A percentile compares a stretch with the other conserved stretches of the same genome.
phyloP scores from a whole-genome alignment of 2,888 invertebrate species.

The Trachelus iudaicus region DNA sequence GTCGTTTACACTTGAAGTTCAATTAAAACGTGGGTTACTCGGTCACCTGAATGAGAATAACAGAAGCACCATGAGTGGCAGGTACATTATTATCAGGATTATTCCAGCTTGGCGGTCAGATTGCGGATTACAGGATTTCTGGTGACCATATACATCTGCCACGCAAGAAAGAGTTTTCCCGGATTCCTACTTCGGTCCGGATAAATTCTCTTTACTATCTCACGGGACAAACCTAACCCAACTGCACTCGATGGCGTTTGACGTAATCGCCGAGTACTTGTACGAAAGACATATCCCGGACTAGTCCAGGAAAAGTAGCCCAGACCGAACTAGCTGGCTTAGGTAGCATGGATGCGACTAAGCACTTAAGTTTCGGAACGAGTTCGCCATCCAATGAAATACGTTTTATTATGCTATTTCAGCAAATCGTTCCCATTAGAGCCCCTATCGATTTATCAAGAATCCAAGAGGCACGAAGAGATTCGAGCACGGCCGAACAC shows the following conservation, averaged over 20 bases:
- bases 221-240: neutral
- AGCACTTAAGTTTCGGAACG: conserved; percentile 22
- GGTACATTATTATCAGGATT: neutral
- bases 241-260: neutral
- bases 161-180: neutral
- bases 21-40: neutral
- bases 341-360: neutral
- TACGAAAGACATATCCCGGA: neutral
- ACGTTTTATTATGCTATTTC: conserved; percentile 47
- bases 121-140: neutral
- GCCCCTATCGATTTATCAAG: conserved; percentile 41
- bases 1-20: neutral
- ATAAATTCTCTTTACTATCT: neutral
- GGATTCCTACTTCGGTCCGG: neutral
- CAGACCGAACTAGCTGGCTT: neutral
- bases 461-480: conserved; percentile 9
- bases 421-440: conserved; percentile 43
- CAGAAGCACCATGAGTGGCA: neutral
- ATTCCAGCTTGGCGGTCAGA: neutral
- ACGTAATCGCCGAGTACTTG: neutral
- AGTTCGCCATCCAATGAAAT: conserved; percentile 37
- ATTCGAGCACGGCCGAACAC: neutral
- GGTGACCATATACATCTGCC: neutral
- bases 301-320: neutral
- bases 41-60: neutral